Evolutionary conservation across 1,140 invertebrate genomes (phyloP).

Genomic region (Diprion similis): DNA sequence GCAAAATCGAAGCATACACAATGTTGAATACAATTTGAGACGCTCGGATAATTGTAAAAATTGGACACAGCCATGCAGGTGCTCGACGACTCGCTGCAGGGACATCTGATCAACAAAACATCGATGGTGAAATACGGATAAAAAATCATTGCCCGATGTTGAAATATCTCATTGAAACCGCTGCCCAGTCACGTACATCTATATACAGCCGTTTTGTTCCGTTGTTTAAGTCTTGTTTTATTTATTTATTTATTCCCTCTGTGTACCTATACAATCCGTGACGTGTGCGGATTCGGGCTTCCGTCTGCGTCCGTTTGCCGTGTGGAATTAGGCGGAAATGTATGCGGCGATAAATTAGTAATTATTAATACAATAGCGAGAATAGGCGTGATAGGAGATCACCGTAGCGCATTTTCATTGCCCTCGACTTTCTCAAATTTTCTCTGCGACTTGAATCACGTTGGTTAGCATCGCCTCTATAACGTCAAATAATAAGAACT

Average conservation of each 20-base stretch:
- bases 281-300: not conserved
- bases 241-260: not conserved
- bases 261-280: not conserved
- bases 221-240: not conserved
- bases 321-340: not conserved
- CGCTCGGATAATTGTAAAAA: not conserved
- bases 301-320: not conserved
- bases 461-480: not conserved
- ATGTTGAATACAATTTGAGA: too few species aligned
- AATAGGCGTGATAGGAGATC: too few species aligned
- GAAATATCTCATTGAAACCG: not conserved
- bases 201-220: not conserved
- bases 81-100: not conserved
- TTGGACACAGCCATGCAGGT: constrained; percentile 1
- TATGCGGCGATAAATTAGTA: not conserved
- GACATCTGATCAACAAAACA: not conserved
- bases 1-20: not conserved
- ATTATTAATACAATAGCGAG: too few species aligned
- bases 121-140: not conserved
- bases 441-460: too few species aligned
- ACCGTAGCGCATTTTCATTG: too few species aligned
- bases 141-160: not conserved
- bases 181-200: constrained; percentile 1
- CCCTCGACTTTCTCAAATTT: too few species aligned
- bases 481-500: not conserved